Conservation (phyloP, 2,113 vertebrate species). For the Cygnus atratus region DNA sequence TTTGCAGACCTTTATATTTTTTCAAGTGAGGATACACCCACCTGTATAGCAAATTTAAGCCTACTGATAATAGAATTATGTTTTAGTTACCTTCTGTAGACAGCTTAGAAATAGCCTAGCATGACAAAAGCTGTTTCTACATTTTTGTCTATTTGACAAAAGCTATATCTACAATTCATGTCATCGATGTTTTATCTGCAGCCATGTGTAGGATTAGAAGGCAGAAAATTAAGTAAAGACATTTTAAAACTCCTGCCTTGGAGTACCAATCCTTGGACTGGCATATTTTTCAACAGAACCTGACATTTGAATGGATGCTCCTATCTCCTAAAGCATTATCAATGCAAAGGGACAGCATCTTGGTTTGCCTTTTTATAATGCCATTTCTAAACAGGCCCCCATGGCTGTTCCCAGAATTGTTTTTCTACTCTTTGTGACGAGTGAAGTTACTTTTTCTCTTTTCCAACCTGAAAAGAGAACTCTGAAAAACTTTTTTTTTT, state of each 20-base stretch:
- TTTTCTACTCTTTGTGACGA: not conserved
- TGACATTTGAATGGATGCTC: not conserved
- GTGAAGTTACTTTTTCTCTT: not conserved
- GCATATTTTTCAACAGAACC: not conserved
- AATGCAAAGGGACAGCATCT: not conserved
- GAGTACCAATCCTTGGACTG: not conserved
- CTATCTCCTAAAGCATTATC: not conserved
- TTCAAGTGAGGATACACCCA: not conserved
- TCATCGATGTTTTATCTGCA: not conserved
- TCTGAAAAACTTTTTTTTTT: not conserved
- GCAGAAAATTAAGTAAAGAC: not conserved
- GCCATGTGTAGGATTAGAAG: not conserved
- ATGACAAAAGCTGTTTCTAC: not conserved
- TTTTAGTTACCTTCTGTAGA: not conserved
- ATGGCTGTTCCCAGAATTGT: not conserved
- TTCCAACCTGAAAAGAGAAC: too few relatives aligned
- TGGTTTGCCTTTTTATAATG: not conserved
- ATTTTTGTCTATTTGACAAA: not conserved
- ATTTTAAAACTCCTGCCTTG: not conserved
- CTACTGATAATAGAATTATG: not conserved
- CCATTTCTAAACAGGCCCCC: not conserved
- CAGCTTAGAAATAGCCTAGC: not conserved
- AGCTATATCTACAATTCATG: not conserved
- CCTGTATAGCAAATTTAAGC: not conserved
- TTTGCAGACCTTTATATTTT: not conserved